Evolutionary conservation across 1,140 invertebrate species (phyloP).

Genomic region (Campoletis sonorensis): DNA sequence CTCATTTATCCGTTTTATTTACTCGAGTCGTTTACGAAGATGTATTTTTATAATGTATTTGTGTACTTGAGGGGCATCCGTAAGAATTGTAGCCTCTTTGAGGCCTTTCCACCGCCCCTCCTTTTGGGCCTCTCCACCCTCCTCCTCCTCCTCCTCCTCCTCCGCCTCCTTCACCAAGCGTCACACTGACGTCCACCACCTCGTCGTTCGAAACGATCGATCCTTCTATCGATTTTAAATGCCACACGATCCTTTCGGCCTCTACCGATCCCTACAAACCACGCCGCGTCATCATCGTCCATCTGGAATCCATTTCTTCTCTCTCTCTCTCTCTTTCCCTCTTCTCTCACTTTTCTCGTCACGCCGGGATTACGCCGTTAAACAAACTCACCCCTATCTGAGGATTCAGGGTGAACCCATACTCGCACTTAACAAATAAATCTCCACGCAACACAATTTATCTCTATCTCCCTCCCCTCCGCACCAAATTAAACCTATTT

Average conservation of each 20-base stretch:
- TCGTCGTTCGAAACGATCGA: conserved; percentile 40
- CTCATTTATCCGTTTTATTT: conserved; percentile 47
- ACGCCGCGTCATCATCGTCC: conserved; percentile 61
- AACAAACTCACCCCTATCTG: conserved; percentile 40
- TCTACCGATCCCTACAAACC: conserved; percentile 54
- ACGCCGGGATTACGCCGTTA: conserved; percentile 20
- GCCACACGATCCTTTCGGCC: conserved; percentile 2
- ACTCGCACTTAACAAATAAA: conserved; percentile 30
- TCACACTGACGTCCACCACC: conserved; percentile 35
- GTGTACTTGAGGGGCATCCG: conserved; percentile 40
- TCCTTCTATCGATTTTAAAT: conserved; percentile 40
- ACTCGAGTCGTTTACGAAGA: conserved; percentile 44
- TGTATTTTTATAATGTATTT: conserved; percentile 26
- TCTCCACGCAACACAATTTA: conserved; percentile 37
- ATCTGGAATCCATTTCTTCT: conserved; percentile 58
- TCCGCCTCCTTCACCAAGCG: conserved; percentile 50
- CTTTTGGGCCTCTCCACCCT: conserved; percentile 51
- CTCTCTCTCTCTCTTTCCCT: conserved; percentile 42
- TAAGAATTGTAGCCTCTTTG: conserved; percentile 42
- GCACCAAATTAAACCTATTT: background rate
- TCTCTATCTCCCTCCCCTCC: no score
- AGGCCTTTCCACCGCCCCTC: conserved; percentile 44
- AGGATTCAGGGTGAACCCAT: conserved; percentile 32
- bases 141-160: conserved; percentile 55
- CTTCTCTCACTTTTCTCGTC: conserved; percentile 31